Evolutionary conservation across 2,113 vertebrate genomes (phyloP).

Genomic region (Morphnarchus princeps): DNA sequence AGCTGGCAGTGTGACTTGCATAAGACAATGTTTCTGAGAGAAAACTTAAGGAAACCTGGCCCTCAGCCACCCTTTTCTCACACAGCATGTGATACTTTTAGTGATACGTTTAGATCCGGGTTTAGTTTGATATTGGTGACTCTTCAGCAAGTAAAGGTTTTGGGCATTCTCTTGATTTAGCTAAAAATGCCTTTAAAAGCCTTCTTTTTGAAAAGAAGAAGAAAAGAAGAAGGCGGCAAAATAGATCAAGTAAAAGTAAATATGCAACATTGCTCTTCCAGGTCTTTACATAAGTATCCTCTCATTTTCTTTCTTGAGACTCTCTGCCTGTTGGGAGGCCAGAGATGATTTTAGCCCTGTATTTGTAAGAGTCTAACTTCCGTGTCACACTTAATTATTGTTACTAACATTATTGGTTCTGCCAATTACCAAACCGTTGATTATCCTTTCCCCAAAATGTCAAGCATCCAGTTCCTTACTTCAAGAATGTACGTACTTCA

Average conservation of each 20-base stretch:
- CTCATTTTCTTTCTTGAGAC: background rate
- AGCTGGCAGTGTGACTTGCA: background rate
- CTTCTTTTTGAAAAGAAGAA: background rate
- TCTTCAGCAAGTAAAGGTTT: background rate
- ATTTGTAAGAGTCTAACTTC: background rate
- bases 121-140: background rate
- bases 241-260: background rate
- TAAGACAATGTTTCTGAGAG: background rate
- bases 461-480: background rate
- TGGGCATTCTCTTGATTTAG: background rate
- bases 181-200: background rate
- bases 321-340: background rate
- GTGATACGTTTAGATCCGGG: background rate
- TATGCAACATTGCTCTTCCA: background rate
- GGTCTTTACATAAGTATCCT: background rate
- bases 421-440: background rate
- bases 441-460: background rate
- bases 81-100: background rate
- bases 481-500: background rate
- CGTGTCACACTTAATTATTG: background rate
- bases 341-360: background rate
- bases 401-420: background rate
- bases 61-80: background rate
- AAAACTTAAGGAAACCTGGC: background rate
- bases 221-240: too few relatives aligned